Base-by-base conservation (phyloP, 2,113 vertebrate species). In the Scophthalmus maximus region DNA sequence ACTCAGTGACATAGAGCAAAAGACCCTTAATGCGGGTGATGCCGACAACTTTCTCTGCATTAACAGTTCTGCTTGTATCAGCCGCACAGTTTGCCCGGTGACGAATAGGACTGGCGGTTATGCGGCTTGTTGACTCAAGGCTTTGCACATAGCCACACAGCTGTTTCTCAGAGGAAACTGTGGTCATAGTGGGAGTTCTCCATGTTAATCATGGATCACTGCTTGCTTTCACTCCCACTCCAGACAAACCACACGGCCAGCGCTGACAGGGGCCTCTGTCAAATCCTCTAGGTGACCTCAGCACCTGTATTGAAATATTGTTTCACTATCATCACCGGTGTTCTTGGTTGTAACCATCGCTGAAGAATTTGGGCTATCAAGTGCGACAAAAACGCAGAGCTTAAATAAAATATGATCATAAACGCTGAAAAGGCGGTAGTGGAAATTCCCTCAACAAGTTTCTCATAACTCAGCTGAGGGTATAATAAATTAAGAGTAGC, bases 161-260 rank as follows among this genome's bases (percentile, higher is more conserved):
- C 52, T 67, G 46, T 83, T 91, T 91, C 84, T 91, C 81, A 87
- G 87, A 87, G 90, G 91, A 91, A 92, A 88, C 74, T 91, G 93
- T 88, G 91, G 92, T 90, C 87, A 79, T 76, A 69, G 85, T 81
- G 89, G 87, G 87, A 91, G 88, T 85, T 90, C 84, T 92, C 51
- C 86, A 72, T 88, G 86, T 89, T 91, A 90, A 91, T 91, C 82
- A 84, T 75, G 83, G 83, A 89, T 89, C 80, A 90, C 71, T 84
- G 83, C 78, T 76, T 76, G 61, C 82, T 90, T 91, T 92, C 78
- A 91, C 79, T 91, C 64, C 77, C 51, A 77, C 86, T 88, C 68
- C 81, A 82, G 81, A 87, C 79, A 82, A 83, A 88, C 87, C 88
- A 79, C 88, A 87, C 79, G 63, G 69, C 57, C 76, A 59, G 72